Evolutionary conservation across 2,888 invertebrate species (phyloP).

Genomic region (Enchytraeus crypticus): DNA sequence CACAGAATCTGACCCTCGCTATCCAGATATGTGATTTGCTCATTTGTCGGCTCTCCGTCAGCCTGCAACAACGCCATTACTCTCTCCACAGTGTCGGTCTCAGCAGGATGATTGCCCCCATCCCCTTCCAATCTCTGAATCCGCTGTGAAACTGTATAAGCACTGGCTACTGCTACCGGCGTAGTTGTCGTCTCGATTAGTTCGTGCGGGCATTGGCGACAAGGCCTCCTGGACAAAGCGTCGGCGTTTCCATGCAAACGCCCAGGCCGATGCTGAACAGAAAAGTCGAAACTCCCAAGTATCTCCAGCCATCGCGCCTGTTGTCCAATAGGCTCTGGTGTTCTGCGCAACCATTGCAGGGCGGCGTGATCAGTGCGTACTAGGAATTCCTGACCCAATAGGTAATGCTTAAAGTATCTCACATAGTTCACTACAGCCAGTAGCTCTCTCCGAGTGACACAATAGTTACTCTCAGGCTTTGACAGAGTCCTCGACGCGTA

Average conservation of each 20-base stretch:
- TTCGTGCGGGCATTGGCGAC: not conserved
- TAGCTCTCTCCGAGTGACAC: slow-evolving; percentile 16
- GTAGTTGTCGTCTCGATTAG: not conserved
- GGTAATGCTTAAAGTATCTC: slow-evolving; percentile 27
- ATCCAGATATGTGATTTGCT: too few relatives aligned
- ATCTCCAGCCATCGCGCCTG: slow-evolving; percentile 9
- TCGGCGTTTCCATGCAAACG: slow-evolving; percentile 6
- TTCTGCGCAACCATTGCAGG: slow-evolving; percentile 20
- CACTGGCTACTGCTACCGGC: too few relatives aligned
- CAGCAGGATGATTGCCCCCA: too few relatives aligned
- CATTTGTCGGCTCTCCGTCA: too few relatives aligned
- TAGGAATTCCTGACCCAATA: slow-evolving; percentile 23
- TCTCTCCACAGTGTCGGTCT: too few relatives aligned
- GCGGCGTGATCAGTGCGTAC: slow-evolving; percentile 30
- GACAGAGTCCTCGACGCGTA: slow-evolving; percentile 15
- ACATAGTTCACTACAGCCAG: slow-evolving; percentile 22
- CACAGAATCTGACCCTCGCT: too few relatives aligned
- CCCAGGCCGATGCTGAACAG: not conserved
- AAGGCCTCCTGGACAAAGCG: not conserved
- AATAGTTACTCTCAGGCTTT: slow-evolving; percentile 14
- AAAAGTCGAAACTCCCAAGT: slow-evolving; percentile 4
- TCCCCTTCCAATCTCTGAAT: too few relatives aligned
- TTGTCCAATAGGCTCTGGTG: slow-evolving; percentile 18
- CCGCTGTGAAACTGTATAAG: too few relatives aligned
- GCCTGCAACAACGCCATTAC: too few relatives aligned